Evolutionary conservation across 2,113 vertebrate species (phyloP), one percentile per base, ranked within the genome.

Genomic region (Rhinopithecus roxellana): DNA sequence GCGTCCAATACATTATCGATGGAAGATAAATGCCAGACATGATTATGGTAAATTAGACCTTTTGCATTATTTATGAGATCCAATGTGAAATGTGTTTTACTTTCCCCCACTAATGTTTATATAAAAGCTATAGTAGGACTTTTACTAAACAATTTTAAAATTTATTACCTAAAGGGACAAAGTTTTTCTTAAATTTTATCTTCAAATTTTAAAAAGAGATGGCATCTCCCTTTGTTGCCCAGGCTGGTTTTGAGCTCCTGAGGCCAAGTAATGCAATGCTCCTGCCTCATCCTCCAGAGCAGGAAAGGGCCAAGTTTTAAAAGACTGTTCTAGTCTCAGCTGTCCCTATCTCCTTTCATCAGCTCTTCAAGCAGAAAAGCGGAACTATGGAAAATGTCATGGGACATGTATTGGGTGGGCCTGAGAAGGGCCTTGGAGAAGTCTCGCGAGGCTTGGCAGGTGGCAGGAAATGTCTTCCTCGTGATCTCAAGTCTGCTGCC

Each of bases 21-120:
- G 40, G 69, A n/a, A 90, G 93, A 95, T 92, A 96, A 97, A 96
- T 96, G 97, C 89, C 95, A 97, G 40, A 5, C 0, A 0, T 97
- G 96, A 97, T 98, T 96, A 98, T 98, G 97, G 81, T 93, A 95
- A 98, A 98, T 97, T 97, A 98, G 95, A 96, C 93, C 96, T 97
- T 97, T 97, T 97, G 93, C 81, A 98, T 98, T 97, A 98, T 98
- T 98, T 94, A 97, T 97, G 93, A 97, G 90, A 90, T 70, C 48
- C 35, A 5, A 0, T 59, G 50, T 92, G 94, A 96, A 95, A 75
- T 1, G 5, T 81, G 84, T 97, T 93, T 94, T 74, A 43, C 67
- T 90, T 74, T 70, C 16, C 57, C 85, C 35, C 7, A 27, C 30
- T 83, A 40, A 93, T 92, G 59, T 98, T 95, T 96, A 78, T 57